Conservation (phyloP, 2,797 vertebrate species). For the Limosa lapponica region DNA sequence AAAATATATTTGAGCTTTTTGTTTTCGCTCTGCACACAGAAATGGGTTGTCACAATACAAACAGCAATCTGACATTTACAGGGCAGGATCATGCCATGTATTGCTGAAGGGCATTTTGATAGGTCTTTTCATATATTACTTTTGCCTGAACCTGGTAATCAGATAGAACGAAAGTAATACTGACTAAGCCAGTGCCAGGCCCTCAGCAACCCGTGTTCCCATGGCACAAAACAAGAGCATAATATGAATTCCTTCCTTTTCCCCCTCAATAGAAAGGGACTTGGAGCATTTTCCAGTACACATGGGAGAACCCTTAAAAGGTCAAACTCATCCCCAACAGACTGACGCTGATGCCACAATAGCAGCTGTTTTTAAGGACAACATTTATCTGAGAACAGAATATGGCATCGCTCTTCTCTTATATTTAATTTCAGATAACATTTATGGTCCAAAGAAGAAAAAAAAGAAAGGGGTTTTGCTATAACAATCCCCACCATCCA, state of each 20-base stretch:
- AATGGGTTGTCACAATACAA: neutral
- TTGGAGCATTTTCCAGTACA: neutral
- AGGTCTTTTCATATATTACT: neutral
- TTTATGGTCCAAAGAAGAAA: neutral
- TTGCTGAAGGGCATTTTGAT: conserved; percentile 2
- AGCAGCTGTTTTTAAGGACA: neutral
- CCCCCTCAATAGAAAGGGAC: neutral
- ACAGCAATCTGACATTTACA: neutral
- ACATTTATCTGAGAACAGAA: neutral
- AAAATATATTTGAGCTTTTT: neutral
- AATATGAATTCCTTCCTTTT: neutral
- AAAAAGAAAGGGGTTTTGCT: fast-evolving
- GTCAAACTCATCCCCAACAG: neutral
- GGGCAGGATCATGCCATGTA: neutral
- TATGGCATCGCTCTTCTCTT: neutral
- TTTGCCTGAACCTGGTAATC: neutral
- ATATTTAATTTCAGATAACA: neutral
- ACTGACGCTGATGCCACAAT: neutral
- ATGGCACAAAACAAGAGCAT: neutral
- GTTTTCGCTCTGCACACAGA: neutral
- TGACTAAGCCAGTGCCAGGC: neutral
- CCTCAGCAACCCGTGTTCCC: neutral
- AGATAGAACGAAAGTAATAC: neutral
- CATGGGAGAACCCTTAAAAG: neutral
- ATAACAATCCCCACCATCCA: neutral